Evolutionary conservation across 1,140 invertebrate genomes (phyloP), one percentile per base, ranked within the genome.

Genomic region (Calephelis virginiensis): DNA sequence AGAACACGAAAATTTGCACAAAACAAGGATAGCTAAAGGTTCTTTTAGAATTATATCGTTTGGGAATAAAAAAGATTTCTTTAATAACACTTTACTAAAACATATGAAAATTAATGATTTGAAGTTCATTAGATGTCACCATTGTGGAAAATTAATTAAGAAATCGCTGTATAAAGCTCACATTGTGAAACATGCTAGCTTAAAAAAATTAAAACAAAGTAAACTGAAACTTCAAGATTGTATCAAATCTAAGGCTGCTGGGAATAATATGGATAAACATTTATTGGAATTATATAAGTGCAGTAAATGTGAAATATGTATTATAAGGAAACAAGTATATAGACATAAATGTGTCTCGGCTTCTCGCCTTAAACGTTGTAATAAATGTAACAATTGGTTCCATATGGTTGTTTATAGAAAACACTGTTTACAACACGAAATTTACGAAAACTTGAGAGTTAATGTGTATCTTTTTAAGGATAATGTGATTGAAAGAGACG

Each of bases 111-210:
- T 67, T 5, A 71, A 72, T 7, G 64, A 64, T 8, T 61, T 79
- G 28, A 77, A 77, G n/a, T 79, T 79, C 6, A 71, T 73, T 13
- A 68, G 71, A n/a, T 75, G 75, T 40, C 73, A 72, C 17, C 56
- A 74, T 10, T 79, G 77, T 40, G 68, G 63, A 1, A 64, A 69
- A 48, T 49, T 76, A 5, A 71, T 78, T 7, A 74, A 73, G 8
- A 76, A 74, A 45, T 28, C 59, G 12, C 70, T 71, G 12, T 76
- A 74, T 13, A 63, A 64, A 28, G 62, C 45, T 4, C 76, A 78
- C 38, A 46, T 72, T 10, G 50, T n/a, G 12, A 60, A 53, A 37
- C 70, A 72, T 50, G 63, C 47, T 8, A 56, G 68, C 14, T 48
- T 9, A 47, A 45, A 62, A 46, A 66, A 69, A 5, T 11, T 43